phyloP scores from a whole-genome alignment of 2,113 vertebrate genomes.

The Brachyhypopomus occidentalis region DNA sequence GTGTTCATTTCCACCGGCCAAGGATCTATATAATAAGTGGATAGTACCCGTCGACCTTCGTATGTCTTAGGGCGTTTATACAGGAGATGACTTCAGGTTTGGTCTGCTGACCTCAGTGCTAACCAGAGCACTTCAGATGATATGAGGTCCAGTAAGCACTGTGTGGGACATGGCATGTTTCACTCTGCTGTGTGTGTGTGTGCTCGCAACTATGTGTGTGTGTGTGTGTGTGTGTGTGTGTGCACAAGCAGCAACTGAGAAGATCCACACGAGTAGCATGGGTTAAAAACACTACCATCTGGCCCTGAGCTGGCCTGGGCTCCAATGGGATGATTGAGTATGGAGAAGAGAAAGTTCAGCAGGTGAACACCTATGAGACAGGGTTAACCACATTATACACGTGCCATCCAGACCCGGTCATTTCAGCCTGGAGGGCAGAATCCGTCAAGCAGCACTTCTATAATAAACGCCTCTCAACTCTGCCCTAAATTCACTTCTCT shows the following conservation, averaged over 20 bases:
- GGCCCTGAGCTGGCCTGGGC: conserved; percentile 8
- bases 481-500: conserved; percentile 32
- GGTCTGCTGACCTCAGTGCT: conserved; percentile 55
- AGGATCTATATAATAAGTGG: no score
- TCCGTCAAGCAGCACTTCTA: conserved; percentile 61
- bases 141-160: neutral
- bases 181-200: neutral
- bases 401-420: conserved; percentile 51
- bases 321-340: conserved; percentile 42
- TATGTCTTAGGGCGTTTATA: neutral
- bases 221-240: no score
- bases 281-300: neutral
- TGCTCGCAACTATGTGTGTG: no score
- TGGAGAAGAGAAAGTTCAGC: neutral
- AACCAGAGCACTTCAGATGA: conserved; percentile 53
- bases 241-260: no score
- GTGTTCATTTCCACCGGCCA: neutral
- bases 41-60: neutral
- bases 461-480: conserved; percentile 52
- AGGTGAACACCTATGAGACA: conserved; percentile 43
- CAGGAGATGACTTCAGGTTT: neutral
- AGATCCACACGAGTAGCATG: no score
- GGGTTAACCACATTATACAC: conserved; percentile 45
- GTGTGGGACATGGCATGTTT: neutral
- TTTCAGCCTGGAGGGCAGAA: conserved; percentile 53